These are phyloP conservation scores for Acanthochromis polyacanthus DNA, from an alignment of 2,113 vertebrate genomes.

Conservation along the genomic window DNA sequence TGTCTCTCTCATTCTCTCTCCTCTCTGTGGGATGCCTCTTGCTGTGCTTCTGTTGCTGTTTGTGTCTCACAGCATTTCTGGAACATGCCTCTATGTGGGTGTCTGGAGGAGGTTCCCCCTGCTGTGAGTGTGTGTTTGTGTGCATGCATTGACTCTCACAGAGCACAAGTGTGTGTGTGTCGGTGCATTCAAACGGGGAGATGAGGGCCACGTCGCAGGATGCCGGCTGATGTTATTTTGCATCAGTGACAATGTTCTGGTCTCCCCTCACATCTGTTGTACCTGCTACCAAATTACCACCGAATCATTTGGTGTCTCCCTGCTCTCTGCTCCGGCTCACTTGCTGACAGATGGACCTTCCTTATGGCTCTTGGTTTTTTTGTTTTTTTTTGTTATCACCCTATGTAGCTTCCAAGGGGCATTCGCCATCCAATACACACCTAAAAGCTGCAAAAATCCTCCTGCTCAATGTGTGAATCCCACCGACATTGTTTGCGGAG, in stretches of 20 bases:
- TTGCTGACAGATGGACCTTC: conserved; percentile 82
- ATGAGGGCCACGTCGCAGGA: conserved; percentile 54
- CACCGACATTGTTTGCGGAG: conserved; percentile 52
- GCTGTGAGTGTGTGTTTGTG: conserved; percentile 71
- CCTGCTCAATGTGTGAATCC: conserved; percentile 60
- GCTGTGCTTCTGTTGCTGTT: conserved; percentile 64
- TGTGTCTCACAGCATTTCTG: conserved; percentile 70
- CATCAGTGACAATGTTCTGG: conserved; percentile 58
- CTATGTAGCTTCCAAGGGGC: conserved; percentile 54
- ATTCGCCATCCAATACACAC: conserved; percentile 57
- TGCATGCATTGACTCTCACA: conserved; percentile 31
- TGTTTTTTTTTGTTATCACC: conserved; percentile 53
- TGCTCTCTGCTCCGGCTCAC: conserved; percentile 56
- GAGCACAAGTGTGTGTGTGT: conserved; percentile 48
- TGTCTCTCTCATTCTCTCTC: conserved; percentile 61
- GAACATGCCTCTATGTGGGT: conserved; percentile 71
- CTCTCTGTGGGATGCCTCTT: conserved; percentile 74
- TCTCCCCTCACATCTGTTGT: conserved; percentile 74
- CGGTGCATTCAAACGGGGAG: conserved; percentile 36
- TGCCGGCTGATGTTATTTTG: conserved; percentile 61
- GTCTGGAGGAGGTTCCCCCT: conserved; percentile 72
- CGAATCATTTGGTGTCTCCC: conserved; percentile 32
- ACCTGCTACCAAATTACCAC: conserved; percentile 71
- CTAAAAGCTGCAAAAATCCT: conserved; percentile 58
- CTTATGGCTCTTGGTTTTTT: conserved; percentile 72